Percentiles rank a stretch among this genome's conserved stretches.
Conservation (phyloP, 1,140 invertebrate species). For the Trichonephila clavata region DNA sequence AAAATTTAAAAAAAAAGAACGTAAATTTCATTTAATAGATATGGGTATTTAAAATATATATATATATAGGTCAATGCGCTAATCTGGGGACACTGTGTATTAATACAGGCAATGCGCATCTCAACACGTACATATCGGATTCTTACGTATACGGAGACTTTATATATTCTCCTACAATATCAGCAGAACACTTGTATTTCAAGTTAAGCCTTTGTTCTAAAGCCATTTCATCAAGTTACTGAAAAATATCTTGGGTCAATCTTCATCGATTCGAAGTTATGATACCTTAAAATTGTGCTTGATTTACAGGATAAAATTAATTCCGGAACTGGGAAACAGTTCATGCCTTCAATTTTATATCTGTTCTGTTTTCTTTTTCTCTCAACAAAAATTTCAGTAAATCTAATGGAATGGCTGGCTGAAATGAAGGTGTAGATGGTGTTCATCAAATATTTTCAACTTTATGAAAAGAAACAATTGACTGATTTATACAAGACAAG, state of each 20-base stretch:
- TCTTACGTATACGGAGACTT: conserved; percentile 15
- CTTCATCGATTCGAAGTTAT: neutral
- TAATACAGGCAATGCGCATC: neutral
- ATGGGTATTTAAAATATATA: too few species aligned
- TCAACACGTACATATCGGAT: neutral
- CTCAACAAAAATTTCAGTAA: neutral
- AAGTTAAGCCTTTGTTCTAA: conserved; percentile 15
- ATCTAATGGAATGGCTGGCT: too few species aligned
- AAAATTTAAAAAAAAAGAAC: too few species aligned
- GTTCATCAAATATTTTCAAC: conserved; percentile 42
- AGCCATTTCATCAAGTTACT: neutral
- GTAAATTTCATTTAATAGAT: too few species aligned
- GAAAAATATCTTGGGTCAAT: neutral
- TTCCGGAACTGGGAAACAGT: too few species aligned
- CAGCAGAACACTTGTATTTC: neutral
- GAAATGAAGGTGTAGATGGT: neutral
- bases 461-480: conserved; percentile 7
- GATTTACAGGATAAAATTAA: too few species aligned
- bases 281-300: too few species aligned
- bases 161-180: neutral
- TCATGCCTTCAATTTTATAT: neutral
- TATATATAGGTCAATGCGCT: neutral
- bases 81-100: neutral
- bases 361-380: neutral
- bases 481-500: conserved; percentile 25